phyloP scores from a whole-genome alignment of 2,113 vertebrate genomes.

The Corydoras sp. region DNA sequence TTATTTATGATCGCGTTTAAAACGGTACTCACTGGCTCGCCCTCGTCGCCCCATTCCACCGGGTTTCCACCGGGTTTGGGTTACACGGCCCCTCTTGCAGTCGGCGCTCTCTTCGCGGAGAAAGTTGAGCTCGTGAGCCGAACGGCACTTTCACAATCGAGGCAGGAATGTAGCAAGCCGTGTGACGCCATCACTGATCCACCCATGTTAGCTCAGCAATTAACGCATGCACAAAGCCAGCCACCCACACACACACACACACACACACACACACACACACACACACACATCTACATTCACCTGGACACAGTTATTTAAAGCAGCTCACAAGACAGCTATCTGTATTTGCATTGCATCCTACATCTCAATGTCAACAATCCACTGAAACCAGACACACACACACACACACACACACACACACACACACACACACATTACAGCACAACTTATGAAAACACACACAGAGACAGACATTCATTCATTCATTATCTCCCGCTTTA shows the following conservation, averaged over 20 bases:
- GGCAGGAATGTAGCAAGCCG: slow-evolving; percentile 33
- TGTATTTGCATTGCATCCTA: slow-evolving; percentile 8
- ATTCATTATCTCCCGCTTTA: too few relatives aligned
- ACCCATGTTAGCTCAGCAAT: slow-evolving; percentile 42
- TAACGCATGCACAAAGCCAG: slow-evolving; percentile 4
- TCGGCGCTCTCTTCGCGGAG: background rate
- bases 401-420: too few relatives aligned
- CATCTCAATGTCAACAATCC: slow-evolving; percentile 27
- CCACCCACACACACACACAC: slow-evolving; percentile 6
- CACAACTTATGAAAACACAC: too few relatives aligned
- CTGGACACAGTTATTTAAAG: slow-evolving; percentile 28
- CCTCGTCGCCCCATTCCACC: background rate
- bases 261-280: background rate
- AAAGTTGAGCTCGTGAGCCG: background rate
- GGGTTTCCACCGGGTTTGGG: background rate
- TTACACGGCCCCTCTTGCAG: background rate
- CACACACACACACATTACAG: background rate
- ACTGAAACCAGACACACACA: background rate
- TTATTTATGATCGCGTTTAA: background rate
- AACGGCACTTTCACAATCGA: slow-evolving; percentile 20
- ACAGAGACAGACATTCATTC: too few relatives aligned
- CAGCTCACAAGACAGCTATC: background rate
- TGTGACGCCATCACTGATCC: slow-evolving; percentile 35
- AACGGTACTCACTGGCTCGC: background rate
- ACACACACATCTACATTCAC: slow-evolving; percentile 22